Conservation (phyloP, 2,797 vertebrate species). For the Atherinosoma microstoma region DNA sequence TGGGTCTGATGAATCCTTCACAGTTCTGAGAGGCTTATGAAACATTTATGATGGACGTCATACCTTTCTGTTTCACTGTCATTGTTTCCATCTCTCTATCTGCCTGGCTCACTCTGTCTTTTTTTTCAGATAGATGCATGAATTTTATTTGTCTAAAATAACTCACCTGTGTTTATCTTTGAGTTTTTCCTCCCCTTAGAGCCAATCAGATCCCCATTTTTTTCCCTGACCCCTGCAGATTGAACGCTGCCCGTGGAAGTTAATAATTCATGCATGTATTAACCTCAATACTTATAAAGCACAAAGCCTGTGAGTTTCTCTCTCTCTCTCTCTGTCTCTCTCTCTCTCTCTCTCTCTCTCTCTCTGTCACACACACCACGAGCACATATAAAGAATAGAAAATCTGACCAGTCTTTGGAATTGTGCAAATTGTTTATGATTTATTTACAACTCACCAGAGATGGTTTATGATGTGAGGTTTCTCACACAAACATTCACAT, state of each 20-base stretch:
- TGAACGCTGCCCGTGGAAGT: conserved; percentile 55
- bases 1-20: conserved; percentile 68
- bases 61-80: conserved; percentile 49
- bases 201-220: conserved; percentile 33
- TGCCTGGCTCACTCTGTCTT: conserved; percentile 25
- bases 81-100: conserved; percentile 37
- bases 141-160: conserved; percentile 41
- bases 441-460: conserved; percentile 81
- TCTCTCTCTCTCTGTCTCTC: background rate
- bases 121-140: conserved; percentile 24
- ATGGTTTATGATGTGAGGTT: conserved; percentile 48
- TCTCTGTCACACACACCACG: background rate
- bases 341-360: background rate
- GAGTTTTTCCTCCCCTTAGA: conserved; percentile 13
- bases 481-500: conserved; percentile 52
- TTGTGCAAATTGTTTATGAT: conserved; percentile 82
- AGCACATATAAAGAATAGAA: conserved; percentile 12
- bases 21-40: conserved; percentile 73
- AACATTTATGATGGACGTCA: conserved; percentile 74
- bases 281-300: conserved; percentile 75
- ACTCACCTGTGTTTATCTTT: conserved; percentile 52
- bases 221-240: conserved; percentile 42
- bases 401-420: conserved; percentile 46
- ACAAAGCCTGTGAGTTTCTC: conserved; percentile 31
- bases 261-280: conserved; percentile 82